A percentile compares a stretch with the other conserved stretches of the same genome.
phyloP scores from a whole-genome alignment of 2,113 vertebrate genomes.

The Phylloscopus trochiloides region DNA sequence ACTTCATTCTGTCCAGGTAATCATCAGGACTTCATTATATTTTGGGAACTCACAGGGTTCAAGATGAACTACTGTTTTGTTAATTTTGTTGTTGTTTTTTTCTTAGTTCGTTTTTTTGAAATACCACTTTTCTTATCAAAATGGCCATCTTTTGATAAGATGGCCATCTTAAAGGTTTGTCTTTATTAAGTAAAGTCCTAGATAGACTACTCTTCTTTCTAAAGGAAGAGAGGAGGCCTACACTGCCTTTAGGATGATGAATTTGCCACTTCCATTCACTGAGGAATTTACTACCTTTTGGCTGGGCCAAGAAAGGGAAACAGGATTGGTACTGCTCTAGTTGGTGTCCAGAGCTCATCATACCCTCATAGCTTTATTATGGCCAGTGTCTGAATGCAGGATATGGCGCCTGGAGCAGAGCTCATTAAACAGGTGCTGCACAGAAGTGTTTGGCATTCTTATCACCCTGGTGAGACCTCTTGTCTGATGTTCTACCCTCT shows the following conservation, averaged over 20 bases:
- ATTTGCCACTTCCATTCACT: background rate
- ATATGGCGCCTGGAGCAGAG: background rate
- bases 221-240: background rate
- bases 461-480: background rate
- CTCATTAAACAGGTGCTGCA: background rate
- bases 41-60: background rate
- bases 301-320: background rate
- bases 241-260: background rate
- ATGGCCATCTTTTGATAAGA: background rate
- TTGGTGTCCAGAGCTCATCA: background rate
- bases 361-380: background rate
- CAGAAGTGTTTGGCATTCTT: background rate
- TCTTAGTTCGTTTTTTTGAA: background rate
- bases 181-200: background rate
- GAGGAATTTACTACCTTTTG: background rate
- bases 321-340: background rate
- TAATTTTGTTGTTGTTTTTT: background rate
- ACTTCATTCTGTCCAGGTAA: background rate
- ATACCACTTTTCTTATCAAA: background rate
- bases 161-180: background rate
- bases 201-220: background rate
- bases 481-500: background rate
- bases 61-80: background rate
- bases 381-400: background rate
- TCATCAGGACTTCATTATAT: background rate